phyloP scores from a whole-genome alignment of 2,113 vertebrate species.

The Apodemus sylvaticus region DNA sequence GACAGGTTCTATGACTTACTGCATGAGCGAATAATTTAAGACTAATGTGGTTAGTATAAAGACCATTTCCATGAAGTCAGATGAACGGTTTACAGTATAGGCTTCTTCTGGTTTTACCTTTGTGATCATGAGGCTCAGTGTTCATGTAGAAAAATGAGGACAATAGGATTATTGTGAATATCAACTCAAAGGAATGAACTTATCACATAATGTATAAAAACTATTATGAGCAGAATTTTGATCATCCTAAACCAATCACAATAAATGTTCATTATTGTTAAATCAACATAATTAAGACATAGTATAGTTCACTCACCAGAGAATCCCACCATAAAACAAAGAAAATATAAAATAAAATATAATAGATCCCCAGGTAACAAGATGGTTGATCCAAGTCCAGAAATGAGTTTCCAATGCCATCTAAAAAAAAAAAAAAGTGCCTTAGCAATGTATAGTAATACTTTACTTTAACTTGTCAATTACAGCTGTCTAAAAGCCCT shows the following conservation, averaged over 20 bases:
- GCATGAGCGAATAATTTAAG: background rate
- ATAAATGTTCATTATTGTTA: background rate
- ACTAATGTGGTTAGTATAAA: constrained; percentile 7
- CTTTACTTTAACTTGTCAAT: constrained; percentile 19
- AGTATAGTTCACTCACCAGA: constrained; percentile 90
- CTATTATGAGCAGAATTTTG: constrained; percentile 20
- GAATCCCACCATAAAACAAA: constrained; percentile 97
- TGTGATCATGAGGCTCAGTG: background rate
- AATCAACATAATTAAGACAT: constrained; percentile 51
- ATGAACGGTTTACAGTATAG: background rate
- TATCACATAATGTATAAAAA: constrained; percentile 26
- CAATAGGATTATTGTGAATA: background rate
- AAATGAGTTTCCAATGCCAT: constrained; percentile 98
- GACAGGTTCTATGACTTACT: background rate
- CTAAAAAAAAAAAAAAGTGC: constrained; percentile 82
- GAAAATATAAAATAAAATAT: constrained; percentile 99
- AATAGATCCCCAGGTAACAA: constrained; percentile 99
- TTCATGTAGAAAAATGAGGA: constrained; percentile 7
- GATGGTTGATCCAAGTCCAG: constrained; percentile 99
- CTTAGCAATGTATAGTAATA: constrained; percentile 40
- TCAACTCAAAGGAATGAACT: constrained; percentile 30
- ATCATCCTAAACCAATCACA: constrained; percentile 17
- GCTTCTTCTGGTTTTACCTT: background rate
- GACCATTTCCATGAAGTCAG: constrained; percentile 12
- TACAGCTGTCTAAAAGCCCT: background rate